A percentile compares a stretch with the other conserved stretches of the same genome.
Conservation (phyloP, 2,888 invertebrate genomes). For the Clusia tigrina region DNA sequence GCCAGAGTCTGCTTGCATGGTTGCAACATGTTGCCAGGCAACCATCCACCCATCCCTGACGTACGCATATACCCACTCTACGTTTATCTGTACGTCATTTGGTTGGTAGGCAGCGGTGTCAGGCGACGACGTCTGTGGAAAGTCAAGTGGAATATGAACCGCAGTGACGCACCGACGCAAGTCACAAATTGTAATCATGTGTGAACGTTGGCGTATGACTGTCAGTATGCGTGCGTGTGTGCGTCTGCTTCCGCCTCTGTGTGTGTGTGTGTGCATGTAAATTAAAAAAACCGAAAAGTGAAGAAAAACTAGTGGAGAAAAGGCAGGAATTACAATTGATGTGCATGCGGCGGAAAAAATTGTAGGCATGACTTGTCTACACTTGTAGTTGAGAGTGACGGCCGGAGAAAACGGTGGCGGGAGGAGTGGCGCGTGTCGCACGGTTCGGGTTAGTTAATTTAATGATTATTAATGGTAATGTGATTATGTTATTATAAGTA, state of each 20-base stretch:
- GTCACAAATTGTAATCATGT: background rate
- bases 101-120: no score
- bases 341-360: background rate
- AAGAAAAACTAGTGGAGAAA: background rate
- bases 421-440: background rate
- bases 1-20: no score
- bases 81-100: no score
- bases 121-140: background rate
- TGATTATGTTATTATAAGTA: background rate
- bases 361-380: no score
- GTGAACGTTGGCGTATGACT: background rate
- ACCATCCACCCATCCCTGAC: background rate
- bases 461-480: background rate
- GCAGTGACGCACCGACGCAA: background rate
- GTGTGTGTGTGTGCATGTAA: background rate
- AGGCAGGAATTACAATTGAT: background rate
- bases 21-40: background rate
- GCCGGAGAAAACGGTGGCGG: background rate
- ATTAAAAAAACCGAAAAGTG: background rate
- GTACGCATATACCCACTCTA: no score
- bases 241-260: no score
- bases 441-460: background rate
- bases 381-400: background rate
- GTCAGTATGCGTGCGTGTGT: background rate
- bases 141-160: background rate